Conservation (phyloP, 30 jellyfish, hydroid and myxozoan species). For the Sanderia malayensis region DNA sequence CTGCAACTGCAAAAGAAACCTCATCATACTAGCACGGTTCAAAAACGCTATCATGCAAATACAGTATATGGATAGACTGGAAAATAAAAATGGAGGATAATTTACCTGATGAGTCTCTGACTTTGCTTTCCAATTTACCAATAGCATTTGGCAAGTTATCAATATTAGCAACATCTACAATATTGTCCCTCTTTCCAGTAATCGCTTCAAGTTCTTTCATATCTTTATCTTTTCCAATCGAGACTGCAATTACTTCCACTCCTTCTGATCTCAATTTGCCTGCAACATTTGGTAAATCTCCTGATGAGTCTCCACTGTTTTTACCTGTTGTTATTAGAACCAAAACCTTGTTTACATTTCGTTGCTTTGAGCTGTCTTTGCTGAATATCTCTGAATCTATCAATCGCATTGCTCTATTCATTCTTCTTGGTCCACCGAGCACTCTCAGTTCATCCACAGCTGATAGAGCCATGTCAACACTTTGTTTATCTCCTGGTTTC, state of each 20-base stretch:
- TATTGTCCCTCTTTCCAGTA: conserved; percentile 21
- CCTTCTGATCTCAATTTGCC: conserved; percentile 41
- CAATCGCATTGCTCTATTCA: conserved; percentile 49
- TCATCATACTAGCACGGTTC: not conserved
- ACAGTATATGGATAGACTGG: not conserved
- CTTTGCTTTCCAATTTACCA: conserved; percentile 36
- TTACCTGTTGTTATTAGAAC: conserved; percentile 72
- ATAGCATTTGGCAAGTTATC: conserved; percentile 15
- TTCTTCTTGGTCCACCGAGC: conserved; percentile 76
- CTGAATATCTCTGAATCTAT: conserved; percentile 29
- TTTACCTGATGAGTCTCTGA: conserved; percentile 30
- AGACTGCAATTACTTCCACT: conserved; percentile 58
- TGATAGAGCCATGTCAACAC: not conserved
- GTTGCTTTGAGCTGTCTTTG: conserved; percentile 27
- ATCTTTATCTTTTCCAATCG: conserved; percentile 59
- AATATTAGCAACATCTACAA: conserved; percentile 11
- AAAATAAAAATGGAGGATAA: not conserved
- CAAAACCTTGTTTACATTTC: conserved; percentile 36
- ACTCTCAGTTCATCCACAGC: not conserved
- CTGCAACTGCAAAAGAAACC: conserved; percentile 7
- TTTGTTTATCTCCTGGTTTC: conserved; percentile 41
- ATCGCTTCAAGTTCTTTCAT: conserved; percentile 30
- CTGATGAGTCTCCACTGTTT: conserved; percentile 49
- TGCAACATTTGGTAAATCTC: conserved; percentile 57
- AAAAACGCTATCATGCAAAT: not conserved